Percentiles rank a stretch among this genome's conserved stretches.
phyloP scores from a whole-genome alignment of 2,888 invertebrate species.

The Sthenelais limicola region DNA sequence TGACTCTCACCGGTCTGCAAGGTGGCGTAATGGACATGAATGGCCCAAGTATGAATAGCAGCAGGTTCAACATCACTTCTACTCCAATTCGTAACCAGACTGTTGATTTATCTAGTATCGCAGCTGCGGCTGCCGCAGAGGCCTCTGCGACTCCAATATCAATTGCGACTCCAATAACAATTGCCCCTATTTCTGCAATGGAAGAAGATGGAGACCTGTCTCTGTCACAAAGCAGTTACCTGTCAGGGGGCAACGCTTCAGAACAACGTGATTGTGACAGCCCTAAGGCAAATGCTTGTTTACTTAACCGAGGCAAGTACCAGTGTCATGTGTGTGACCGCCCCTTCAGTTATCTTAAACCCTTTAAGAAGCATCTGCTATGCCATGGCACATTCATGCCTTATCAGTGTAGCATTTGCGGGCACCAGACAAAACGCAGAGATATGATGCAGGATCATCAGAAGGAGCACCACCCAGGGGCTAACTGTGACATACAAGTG shows the following conservation, averaged over 20 bases:
- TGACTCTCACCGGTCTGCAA: too few species aligned
- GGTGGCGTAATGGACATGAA: too few species aligned
- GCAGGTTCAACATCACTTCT: background rate
- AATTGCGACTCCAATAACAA: too few species aligned
- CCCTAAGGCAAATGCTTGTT: background rate
- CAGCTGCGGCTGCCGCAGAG: constrained; percentile 1
- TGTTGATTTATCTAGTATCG: constrained; percentile 3
- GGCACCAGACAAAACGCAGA: constrained; percentile 18
- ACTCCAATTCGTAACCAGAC: constrained; percentile 1
- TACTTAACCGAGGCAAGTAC: constrained; percentile 14
- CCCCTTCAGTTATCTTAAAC: constrained; percentile 18
- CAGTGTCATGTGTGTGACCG: constrained; percentile 34
- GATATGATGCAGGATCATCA: constrained; percentile 34
- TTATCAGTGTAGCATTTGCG: constrained; percentile 21
- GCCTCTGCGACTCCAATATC: background rate
- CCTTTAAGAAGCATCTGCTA: constrained; percentile 30
- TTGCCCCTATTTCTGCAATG: background rate
- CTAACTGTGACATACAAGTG: constrained; percentile 7
- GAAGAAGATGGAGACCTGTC: background rate
- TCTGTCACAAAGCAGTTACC: background rate
- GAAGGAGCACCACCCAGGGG: constrained; percentile 1
- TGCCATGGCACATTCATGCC: constrained; percentile 36
- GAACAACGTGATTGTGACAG: background rate
- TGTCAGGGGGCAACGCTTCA: background rate
- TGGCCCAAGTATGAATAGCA: too few species aligned